These are phyloP conservation scores for Sturnus vulgaris DNA, from an alignment of 2,113 vertebrate genomes.

Conservation along the genomic window DNA sequence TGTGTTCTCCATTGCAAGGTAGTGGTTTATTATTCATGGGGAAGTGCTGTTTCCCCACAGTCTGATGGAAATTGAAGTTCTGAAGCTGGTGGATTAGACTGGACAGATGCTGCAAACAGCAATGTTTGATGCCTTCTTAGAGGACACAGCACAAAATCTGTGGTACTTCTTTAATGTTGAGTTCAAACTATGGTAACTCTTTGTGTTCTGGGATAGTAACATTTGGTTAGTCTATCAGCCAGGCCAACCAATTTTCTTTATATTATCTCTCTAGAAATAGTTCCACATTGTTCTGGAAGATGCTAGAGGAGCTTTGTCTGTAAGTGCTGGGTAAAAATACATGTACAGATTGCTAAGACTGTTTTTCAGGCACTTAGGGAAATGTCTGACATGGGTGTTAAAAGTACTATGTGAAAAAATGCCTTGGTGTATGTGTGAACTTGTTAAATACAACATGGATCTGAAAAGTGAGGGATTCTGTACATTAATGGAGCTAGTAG, in stretches of 20 bases:
- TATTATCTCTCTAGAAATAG: background rate
- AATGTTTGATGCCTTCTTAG: background rate
- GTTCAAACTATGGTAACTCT: background rate
- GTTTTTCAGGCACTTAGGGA: background rate
- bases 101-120: background rate
- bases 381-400: background rate
- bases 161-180: background rate
- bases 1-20: background rate
- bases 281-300: background rate
- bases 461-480: background rate
- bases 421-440: background rate
- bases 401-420: background rate
- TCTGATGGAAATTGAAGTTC: background rate
- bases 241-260: background rate
- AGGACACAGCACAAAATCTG: background rate
- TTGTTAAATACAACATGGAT: background rate
- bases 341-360: background rate
- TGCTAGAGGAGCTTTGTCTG: background rate
- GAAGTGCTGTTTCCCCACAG: background rate
- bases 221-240: background rate
- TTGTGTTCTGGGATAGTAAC: background rate
- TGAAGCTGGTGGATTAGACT: background rate
- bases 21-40: background rate
- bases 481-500: background rate
- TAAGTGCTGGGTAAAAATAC: background rate